A percentile compares a stretch with the other conserved stretches of the same genome.
phyloP scores from a whole-genome alignment of 2,113 vertebrate species.

The Muscicapa adusta region DNA sequence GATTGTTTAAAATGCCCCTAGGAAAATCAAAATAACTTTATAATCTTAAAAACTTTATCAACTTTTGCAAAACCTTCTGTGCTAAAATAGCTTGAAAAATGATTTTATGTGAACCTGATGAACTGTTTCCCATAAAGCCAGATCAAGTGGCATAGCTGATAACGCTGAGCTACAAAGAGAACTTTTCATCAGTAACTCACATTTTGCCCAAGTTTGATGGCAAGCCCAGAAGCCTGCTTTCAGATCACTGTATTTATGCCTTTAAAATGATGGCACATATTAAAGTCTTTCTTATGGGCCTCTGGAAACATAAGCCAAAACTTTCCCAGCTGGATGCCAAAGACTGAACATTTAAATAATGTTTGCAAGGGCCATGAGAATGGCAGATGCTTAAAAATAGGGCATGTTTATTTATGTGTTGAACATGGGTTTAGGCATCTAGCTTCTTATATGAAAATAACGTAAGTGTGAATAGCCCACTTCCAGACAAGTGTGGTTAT shows the following conservation, averaged over 20 bases:
- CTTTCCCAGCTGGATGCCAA: not conserved
- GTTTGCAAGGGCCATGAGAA: not conserved
- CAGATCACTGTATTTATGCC: not conserved
- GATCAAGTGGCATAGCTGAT: not conserved
- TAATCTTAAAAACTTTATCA: not conserved
- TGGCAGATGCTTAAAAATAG: conserved; percentile 12
- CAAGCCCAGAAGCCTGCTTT: not conserved
- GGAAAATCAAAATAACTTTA: not conserved
- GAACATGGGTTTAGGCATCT: conserved; percentile 3
- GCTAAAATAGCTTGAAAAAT: not conserved
- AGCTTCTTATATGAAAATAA: conserved; percentile 10
- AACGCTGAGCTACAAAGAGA: not conserved
- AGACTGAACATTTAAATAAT: not conserved
- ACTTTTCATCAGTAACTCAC: not conserved
- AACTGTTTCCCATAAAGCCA: not conserved
- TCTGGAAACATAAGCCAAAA: not conserved
- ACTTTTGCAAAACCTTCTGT: not conserved
- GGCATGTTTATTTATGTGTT: conserved; percentile 30
- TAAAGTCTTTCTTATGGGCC: not conserved
- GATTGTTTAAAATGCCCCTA: not conserved
- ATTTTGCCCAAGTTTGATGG: not conserved
- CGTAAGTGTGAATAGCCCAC: not conserved
- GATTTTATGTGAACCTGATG: not conserved
- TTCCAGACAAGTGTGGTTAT: not conserved
- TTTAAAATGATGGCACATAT: not conserved